These are phyloP conservation scores for Brotula barbata DNA, from an alignment of 2,797 vertebrate species.

Conservation along the genomic window DNA sequence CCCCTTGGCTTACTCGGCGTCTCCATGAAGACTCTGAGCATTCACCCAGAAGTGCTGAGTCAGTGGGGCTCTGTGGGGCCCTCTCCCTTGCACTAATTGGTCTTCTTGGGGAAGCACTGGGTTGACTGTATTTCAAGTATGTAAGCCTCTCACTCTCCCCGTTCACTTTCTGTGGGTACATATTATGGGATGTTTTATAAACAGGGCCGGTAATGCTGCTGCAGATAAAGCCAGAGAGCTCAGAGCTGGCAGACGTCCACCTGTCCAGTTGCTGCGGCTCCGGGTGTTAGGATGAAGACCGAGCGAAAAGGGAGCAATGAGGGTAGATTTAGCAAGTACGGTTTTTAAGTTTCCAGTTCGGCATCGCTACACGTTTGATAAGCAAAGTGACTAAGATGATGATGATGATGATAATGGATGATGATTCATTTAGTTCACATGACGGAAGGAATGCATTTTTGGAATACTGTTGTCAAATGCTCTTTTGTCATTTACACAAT, in stretches of 20 bases:
- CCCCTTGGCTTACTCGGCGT: neutral
- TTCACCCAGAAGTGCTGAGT: slow-evolving; percentile 25
- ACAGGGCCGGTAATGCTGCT: slow-evolving; percentile 50
- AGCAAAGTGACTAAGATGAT: slow-evolving; percentile 32
- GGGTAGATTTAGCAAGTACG: slow-evolving; percentile 22
- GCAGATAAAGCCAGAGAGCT: slow-evolving; percentile 59
- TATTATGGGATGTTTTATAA: slow-evolving; percentile 67
- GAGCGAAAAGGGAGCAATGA: slow-evolving; percentile 14
- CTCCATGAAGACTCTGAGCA: slow-evolving; percentile 16
- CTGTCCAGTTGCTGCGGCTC: slow-evolving; percentile 49
- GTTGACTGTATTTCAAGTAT: slow-evolving; percentile 61
- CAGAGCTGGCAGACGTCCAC: slow-evolving; percentile 53
- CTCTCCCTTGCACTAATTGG: slow-evolving; percentile 72
- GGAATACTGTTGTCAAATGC: too few relatives aligned
- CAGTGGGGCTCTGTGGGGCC: slow-evolving; percentile 66
- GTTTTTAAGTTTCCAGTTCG: slow-evolving; percentile 7
- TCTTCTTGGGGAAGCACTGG: slow-evolving; percentile 55
- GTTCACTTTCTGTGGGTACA: slow-evolving; percentile 52
- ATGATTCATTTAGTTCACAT: too few relatives aligned
- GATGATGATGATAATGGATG: too few relatives aligned
- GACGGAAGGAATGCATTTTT: too few relatives aligned
- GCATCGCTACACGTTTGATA: slow-evolving; percentile 21
- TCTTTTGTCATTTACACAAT: too few relatives aligned
- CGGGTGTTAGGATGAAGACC: slow-evolving; percentile 39
- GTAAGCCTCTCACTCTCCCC: slow-evolving; percentile 23